These are phyloP conservation scores for Anastrepha ludens DNA, from an alignment of 1,140 invertebrate species.

Conservation along the genomic window DNA sequence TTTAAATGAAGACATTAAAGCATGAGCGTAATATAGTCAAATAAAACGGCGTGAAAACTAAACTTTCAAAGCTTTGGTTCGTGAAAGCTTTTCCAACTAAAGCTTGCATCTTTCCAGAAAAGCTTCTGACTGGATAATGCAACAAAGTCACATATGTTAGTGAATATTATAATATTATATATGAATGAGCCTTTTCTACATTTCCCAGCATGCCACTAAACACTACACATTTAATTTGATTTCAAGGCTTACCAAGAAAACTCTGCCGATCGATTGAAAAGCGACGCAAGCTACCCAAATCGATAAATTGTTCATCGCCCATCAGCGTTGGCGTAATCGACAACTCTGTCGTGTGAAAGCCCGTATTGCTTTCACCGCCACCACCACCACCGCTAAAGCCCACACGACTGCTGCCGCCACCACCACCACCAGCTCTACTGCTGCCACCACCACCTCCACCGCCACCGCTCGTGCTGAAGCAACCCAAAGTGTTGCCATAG, in stretches of 20 bases:
- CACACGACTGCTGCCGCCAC: conserved; percentile 35
- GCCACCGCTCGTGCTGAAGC: conserved; percentile 63
- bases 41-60: too few relatives aligned
- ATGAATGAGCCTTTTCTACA: background rate
- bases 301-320: conserved; percentile 71
- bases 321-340: conserved; percentile 71
- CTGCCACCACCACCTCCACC: conserved; percentile 61
- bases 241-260: conserved; percentile 70
- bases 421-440: background rate
- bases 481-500: conserved; percentile 67
- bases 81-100: too few relatives aligned
- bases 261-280: conserved; percentile 73
- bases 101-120: too few relatives aligned
- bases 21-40: too few relatives aligned
- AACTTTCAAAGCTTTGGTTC: too few relatives aligned
- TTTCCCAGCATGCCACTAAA: background rate
- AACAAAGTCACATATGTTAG: background rate
- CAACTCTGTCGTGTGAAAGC: conserved; percentile 70
- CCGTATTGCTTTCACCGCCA: conserved; percentile 58
- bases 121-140: too few relatives aligned
- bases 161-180: background rate
- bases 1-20: too few relatives aligned
- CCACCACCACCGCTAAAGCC: conserved; percentile 60
- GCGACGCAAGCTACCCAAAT: conserved; percentile 72
- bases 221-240: background rate